Conservation (phyloP, 2,797 vertebrate genomes). For the Eulemur coronatus region DNA sequence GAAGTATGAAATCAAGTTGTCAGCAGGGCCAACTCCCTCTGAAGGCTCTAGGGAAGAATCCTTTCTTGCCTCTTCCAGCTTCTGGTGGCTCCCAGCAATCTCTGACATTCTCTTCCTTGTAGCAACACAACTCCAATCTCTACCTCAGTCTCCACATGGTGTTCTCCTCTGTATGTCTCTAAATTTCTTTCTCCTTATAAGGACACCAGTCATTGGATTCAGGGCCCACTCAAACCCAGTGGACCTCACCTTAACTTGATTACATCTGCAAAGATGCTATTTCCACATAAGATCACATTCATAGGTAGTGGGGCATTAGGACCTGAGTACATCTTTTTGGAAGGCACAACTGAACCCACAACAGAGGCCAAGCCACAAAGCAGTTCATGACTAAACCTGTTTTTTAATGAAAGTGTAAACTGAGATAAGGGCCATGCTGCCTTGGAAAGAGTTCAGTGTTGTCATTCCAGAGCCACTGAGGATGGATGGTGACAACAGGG, state of each 20-base stretch:
- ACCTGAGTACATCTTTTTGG: neutral
- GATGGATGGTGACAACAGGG: neutral
- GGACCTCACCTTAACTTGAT: neutral
- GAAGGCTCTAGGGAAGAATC: neutral
- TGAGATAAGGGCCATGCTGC: neutral
- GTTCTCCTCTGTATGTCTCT: neutral
- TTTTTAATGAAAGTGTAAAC: neutral
- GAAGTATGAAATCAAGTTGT: neutral
- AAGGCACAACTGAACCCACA: neutral
- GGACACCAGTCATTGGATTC: neutral
- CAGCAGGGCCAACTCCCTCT: neutral
- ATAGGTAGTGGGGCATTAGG: neutral
- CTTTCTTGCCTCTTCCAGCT: neutral
- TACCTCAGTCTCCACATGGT: neutral
- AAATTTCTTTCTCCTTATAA: neutral
- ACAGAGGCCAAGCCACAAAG: neutral
- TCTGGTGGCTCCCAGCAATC: neutral
- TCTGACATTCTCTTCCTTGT: neutral
- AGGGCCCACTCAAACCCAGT: neutral
- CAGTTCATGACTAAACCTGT: neutral
- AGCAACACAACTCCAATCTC: neutral
- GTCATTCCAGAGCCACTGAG: neutral
- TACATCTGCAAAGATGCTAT: neutral
- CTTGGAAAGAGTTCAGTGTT: neutral
- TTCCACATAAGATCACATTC: neutral